These are phyloP conservation scores for Scyliorhinus canicula DNA, from an alignment of 2,797 vertebrate species.

Conservation along the genomic window DNA sequence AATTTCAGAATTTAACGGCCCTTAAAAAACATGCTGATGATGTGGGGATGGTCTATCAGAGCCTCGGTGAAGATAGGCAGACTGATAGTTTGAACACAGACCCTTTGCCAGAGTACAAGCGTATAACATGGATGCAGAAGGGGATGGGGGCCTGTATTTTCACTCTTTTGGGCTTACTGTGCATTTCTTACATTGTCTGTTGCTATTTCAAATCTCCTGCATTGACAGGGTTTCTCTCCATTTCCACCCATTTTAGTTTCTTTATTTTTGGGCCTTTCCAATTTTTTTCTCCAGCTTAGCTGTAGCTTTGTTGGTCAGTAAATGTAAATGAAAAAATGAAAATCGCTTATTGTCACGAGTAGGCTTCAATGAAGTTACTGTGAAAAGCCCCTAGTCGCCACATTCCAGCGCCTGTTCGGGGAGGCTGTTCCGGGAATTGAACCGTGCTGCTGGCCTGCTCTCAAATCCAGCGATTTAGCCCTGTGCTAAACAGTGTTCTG, in stretches of 20 bases:
- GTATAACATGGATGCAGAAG: background rate
- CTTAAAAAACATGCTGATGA: background rate
- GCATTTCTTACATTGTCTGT: background rate
- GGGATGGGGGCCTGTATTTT: background rate
- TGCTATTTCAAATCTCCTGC: background rate
- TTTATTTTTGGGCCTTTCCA: background rate
- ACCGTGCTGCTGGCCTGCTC: too few species aligned
- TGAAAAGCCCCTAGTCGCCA: too few species aligned
- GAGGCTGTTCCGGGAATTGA: too few species aligned
- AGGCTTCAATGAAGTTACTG: too few species aligned
- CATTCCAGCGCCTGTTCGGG: too few species aligned
- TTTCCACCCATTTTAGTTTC: too few species aligned
- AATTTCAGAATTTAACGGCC: background rate
- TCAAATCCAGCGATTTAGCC: too few species aligned
- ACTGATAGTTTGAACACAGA: background rate
- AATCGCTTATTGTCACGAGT: too few species aligned
- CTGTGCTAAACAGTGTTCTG: too few species aligned
- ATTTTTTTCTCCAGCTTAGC: background rate
- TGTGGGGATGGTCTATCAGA: background rate
- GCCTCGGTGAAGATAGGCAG: background rate
- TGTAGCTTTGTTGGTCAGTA: background rate
- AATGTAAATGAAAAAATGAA: too few species aligned
- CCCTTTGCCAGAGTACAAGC: background rate
- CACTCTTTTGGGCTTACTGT: background rate
- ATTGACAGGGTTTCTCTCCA: too few species aligned